Conservation (phyloP, 2,888 invertebrate genomes). For the Adelognathus sp. region DNA sequence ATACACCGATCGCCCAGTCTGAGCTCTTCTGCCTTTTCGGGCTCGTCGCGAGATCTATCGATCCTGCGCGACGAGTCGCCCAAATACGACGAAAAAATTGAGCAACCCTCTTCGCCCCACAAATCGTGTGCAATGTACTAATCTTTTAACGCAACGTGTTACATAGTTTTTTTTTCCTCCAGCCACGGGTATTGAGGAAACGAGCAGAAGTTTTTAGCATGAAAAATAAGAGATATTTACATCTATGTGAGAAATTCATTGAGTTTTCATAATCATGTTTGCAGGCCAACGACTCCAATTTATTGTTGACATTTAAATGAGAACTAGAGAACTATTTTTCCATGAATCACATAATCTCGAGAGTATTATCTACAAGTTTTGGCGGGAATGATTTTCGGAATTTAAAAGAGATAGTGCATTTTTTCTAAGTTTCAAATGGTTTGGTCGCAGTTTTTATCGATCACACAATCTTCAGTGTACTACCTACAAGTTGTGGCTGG, state of each 20-base stretch:
- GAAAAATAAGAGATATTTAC: not conserved
- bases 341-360: too few relatives aligned
- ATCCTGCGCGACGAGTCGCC: not conserved
- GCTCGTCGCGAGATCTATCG: constrained; percentile 8
- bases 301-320: too few relatives aligned
- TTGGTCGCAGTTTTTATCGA: too few relatives aligned
- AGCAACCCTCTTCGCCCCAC: not conserved
- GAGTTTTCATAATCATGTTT: not conserved
- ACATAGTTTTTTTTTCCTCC: constrained; percentile 9
- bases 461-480: too few relatives aligned
- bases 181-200: not conserved
- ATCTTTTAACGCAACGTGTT: not conserved
- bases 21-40: constrained; percentile 11
- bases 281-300: not conserved
- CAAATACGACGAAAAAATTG: constrained; percentile 4
- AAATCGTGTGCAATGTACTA: constrained; percentile 18
- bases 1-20: not conserved
- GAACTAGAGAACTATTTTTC: too few relatives aligned
- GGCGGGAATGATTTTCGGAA: too few relatives aligned
- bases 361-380: too few relatives aligned
- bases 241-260: not conserved
- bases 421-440: too few relatives aligned
- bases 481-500: too few relatives aligned
- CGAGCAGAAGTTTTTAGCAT: not conserved
- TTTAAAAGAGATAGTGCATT: too few relatives aligned